A percentile compares a stretch with the other conserved stretches of the same genome.
These are phyloP conservation scores for Penaeus chinensis DNA, from an alignment of 1,140 invertebrate genomes.

Conservation along the genomic window DNA sequence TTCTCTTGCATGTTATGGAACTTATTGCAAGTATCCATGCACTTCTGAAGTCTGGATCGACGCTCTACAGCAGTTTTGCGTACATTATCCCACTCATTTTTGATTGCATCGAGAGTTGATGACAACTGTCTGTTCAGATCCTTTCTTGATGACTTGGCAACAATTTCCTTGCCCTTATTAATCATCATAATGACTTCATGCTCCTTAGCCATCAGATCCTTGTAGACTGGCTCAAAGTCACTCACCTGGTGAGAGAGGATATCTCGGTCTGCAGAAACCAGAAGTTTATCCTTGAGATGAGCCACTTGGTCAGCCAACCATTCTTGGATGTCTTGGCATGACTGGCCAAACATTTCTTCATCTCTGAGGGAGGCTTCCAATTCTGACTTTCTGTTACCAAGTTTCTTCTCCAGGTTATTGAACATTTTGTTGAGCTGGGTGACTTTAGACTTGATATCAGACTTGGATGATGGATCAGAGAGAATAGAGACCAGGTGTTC, in stretches of 20 bases:
- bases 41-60: conserved; percentile 86
- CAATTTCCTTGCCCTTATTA: conserved; percentile 87
- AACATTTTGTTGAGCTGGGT: conserved; percentile 85
- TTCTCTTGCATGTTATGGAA: conserved; percentile 86
- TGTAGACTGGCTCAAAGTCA: conserved; percentile 84
- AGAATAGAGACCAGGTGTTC: conserved; percentile 87
- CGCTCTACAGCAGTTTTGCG: conserved; percentile 86
- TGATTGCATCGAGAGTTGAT: conserved; percentile 86
- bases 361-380: conserved; percentile 83
- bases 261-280: conserved; percentile 87
- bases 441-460: conserved; percentile 90
- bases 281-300: conserved; percentile 78
- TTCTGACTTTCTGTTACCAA: conserved; percentile 90
- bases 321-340: conserved; percentile 85
- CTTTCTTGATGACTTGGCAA: conserved; percentile 72
- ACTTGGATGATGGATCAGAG: conserved; percentile 88
- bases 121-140: conserved; percentile 71
- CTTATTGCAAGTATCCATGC: conserved; percentile 91
- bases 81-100: conserved; percentile 89
- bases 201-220: conserved; percentile 88
- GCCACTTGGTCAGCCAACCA: conserved; percentile 86
- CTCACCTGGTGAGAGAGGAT: conserved; percentile 87
- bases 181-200: conserved; percentile 94
- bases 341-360: conserved; percentile 84
- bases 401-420: conserved; percentile 85